These are phyloP conservation scores for Harpegnathos saltator DNA, from an alignment of 1,140 invertebrate genomes.

Conservation along the genomic window DNA sequence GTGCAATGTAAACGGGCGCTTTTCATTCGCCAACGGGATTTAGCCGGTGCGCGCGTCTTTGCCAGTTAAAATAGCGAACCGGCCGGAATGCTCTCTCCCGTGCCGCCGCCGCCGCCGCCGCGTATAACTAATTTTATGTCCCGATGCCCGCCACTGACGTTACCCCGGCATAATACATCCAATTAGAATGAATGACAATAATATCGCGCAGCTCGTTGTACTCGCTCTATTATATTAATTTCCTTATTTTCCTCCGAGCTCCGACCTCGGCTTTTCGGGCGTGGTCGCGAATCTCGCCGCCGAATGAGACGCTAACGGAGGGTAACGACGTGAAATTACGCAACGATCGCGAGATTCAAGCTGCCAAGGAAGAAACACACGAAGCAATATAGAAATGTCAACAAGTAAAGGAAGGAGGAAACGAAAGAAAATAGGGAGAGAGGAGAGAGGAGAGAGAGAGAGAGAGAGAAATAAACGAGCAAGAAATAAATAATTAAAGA, in stretches of 20 bases:
- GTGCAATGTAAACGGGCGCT: constrained; percentile 58
- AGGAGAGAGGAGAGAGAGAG: too few species aligned
- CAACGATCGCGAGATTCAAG: too few species aligned
- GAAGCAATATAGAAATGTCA: too few species aligned
- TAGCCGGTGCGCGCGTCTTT: constrained; percentile 8
- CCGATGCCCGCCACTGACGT: constrained; percentile 6
- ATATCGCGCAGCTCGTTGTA: background rate
- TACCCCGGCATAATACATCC: constrained; percentile 15
- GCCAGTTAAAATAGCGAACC: constrained; percentile 41
- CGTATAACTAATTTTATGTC: constrained; percentile 24
- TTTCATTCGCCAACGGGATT: constrained; percentile 46
- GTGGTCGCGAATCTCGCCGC: background rate
- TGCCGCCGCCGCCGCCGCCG: background rate
- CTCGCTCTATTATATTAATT: background rate
- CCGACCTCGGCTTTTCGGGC: background rate
- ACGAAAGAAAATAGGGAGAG: too few species aligned
- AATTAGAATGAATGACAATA: constrained; percentile 25
- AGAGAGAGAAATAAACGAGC: too few species aligned
- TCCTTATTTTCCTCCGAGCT: background rate
- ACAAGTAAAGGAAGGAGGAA: too few species aligned
- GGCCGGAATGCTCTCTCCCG: constrained; percentile 24
- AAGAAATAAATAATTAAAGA: too few species aligned
- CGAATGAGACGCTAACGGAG: background rate
- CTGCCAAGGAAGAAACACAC: too few species aligned
- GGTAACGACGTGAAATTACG: background rate